Conservation (phyloP, 2,113 vertebrate species). For the Bothrops jararaca region DNA sequence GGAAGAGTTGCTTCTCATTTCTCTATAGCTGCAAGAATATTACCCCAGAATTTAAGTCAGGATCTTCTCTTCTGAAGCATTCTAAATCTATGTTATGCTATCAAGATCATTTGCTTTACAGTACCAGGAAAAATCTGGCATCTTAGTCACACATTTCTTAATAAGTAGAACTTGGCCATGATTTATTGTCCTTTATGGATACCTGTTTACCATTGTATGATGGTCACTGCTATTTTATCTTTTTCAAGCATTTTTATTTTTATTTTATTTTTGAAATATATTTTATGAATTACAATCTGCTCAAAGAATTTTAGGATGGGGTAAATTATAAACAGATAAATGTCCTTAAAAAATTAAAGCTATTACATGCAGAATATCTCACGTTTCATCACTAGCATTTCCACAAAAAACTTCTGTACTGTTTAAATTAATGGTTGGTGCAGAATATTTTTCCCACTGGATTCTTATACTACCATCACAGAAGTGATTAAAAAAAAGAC, state of each 20-base stretch:
- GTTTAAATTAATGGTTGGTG: not conserved
- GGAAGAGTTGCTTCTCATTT: not conserved
- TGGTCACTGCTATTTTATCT: not conserved
- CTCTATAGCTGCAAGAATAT: not conserved
- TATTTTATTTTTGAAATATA: not conserved
- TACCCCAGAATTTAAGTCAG: not conserved
- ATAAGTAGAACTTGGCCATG: not conserved
- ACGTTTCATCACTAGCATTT: not conserved
- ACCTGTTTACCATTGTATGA: not conserved
- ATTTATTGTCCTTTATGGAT: not conserved
- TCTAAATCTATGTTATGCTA: not conserved
- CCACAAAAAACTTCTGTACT: not conserved
- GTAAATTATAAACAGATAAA: not conserved
- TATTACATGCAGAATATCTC: not conserved
- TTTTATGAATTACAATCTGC: not conserved
- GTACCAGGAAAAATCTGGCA: not conserved
- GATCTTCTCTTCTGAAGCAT: not conserved
- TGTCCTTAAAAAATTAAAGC: not conserved
- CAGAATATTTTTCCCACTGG: not conserved
- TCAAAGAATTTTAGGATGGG: not conserved
- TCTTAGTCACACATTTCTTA: not conserved
- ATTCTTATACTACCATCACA: not conserved
- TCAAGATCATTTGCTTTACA: not conserved
- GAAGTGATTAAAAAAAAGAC: not conserved
- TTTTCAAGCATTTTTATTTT: not conserved